phyloP scores from a whole-genome alignment of 2,113 vertebrate species.

The Cathartes aura region DNA sequence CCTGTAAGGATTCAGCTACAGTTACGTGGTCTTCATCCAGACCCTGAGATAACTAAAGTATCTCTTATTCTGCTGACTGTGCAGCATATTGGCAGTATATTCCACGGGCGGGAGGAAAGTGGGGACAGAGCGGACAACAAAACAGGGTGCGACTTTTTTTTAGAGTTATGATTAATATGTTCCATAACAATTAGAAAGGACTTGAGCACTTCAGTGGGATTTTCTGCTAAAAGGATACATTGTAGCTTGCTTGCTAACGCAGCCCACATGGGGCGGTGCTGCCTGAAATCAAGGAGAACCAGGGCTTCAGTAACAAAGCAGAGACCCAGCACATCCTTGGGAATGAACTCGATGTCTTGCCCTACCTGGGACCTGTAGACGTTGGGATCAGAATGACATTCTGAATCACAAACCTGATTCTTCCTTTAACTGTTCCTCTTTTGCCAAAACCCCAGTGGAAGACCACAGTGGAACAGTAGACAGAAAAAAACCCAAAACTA shows the following conservation, averaged over 20 bases:
- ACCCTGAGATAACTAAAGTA: not conserved
- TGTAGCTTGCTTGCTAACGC: not conserved
- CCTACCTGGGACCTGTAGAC: not conserved
- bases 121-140: not conserved
- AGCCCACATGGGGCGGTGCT: not conserved
- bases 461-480: not conserved
- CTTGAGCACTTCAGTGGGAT: not conserved
- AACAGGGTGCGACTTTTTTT: not conserved
- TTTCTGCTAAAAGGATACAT: not conserved
- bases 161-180: not conserved
- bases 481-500: accelerated
- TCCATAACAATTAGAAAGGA: not conserved
- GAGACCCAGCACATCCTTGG: not conserved
- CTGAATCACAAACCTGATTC: not conserved
- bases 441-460: not conserved
- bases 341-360: not conserved
- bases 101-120: not conserved
- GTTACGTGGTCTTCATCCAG: not conserved
- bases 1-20: not conserved
- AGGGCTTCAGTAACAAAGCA: not conserved
- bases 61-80: not conserved
- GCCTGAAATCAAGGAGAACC: not conserved
- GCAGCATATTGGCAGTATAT: not conserved
- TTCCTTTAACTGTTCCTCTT: not conserved
- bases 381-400: not conserved